Evolutionary conservation across 1,140 invertebrate genomes (phyloP), one percentile per base, ranked within the genome.

Genomic region (Tetragnatha versicolor): DNA sequence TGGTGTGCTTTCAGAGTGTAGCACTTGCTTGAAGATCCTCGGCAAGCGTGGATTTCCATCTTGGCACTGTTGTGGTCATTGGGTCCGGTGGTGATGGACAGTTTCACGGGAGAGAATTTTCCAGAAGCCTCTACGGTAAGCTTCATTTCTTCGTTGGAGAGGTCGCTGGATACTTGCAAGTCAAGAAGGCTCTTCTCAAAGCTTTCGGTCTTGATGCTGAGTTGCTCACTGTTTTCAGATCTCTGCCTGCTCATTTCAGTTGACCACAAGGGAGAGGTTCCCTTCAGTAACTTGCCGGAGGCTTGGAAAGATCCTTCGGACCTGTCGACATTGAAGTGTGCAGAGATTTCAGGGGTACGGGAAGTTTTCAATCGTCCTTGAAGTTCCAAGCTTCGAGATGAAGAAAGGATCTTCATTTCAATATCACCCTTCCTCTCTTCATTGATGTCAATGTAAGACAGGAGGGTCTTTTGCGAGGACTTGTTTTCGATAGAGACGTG

Each of bases 1-100:
- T 73, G 27, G 27, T 31, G n/a, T 5, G 25, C 37, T 60, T 61
- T 61, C 37, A 73, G 61, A n/a, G 27, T 61, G 12, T 73, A 73
- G 22, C 70, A 73, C 14, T 7, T 9, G 14, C 22, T 2, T 7
- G 3, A 6, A 17, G 33, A 27, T 29, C 47, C 53, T 61, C 20
- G 20, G 37, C 70, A 73, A 3, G 39, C 53, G 20, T 6, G 20
- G 6, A 61, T 35, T 35, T 45, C 39, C 20, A 37, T 47, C 2
- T 20, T 60, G 0, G 45, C 7, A 2, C 22, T n/a, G 25, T 61
- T 61, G 2, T 55, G 2, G 0, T 73, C 53, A 20, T 12, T 73
- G 3, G 17, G 12, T 17, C 5, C 17, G 1, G 27, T 20, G 4
- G 9, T 5, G 20, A 73, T 17, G 3, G n/a, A 14, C 2, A 73